These are phyloP conservation scores for Catajapyx aquilonaris DNA, from an alignment of 1,140 invertebrate species.

Conservation along the genomic window DNA sequence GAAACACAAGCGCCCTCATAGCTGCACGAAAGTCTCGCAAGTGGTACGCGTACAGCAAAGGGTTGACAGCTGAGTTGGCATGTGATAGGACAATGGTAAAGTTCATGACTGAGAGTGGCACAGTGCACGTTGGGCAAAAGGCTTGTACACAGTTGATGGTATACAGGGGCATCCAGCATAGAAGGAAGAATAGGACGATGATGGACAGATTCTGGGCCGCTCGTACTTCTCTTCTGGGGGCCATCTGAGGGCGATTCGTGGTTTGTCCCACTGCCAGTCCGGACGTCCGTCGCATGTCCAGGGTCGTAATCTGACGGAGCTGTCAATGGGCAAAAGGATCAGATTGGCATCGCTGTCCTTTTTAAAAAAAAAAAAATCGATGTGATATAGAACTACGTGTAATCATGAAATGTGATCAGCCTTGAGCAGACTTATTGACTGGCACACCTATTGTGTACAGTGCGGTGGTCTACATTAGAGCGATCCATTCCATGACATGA, in stretches of 20 bases:
- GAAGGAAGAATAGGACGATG: constrained; percentile 76
- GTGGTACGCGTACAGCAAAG: constrained; percentile 72
- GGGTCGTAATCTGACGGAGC: neutral
- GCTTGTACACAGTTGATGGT: constrained; percentile 74
- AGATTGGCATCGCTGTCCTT: no score
- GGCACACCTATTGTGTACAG: no score
- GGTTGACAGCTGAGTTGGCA: constrained; percentile 71
- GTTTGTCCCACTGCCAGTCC: no score
- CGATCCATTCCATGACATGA: no score
- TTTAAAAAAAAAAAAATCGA: no score
- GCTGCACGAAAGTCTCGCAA: constrained; percentile 63
- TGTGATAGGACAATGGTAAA: constrained; percentile 73
- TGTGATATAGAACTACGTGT: no score
- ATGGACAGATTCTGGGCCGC: constrained; percentile 75
- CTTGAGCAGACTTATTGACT: no score
- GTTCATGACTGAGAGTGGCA: constrained; percentile 43
- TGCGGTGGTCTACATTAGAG: no score
- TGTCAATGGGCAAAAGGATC: no score
- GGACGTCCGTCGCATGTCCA: neutral
- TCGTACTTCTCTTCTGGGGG: constrained; percentile 70
- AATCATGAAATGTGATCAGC: no score
- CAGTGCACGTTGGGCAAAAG: constrained; percentile 42
- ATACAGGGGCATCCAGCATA: constrained; percentile 81
- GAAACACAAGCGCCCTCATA: constrained; percentile 16
- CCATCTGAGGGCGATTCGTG: no score